These are phyloP conservation scores for Eriocheir sinensis DNA, from an alignment of 1,140 invertebrate species.

Conservation along the genomic window DNA sequence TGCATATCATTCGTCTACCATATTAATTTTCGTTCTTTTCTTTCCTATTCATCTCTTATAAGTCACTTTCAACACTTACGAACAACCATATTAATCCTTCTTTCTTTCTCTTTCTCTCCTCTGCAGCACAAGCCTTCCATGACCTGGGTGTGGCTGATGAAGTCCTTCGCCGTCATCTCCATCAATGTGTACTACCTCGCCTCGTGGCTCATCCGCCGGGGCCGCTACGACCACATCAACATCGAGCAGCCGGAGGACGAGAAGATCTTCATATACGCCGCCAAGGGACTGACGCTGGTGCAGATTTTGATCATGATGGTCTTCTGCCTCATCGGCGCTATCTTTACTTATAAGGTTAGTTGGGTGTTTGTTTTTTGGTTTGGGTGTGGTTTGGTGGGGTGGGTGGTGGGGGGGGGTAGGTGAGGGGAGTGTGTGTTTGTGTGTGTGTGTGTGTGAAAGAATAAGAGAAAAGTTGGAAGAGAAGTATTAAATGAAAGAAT, in stretches of 20 bases:
- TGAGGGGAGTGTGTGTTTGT: too few species aligned
- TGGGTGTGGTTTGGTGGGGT: not conserved
- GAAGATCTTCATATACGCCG: slow-evolving; percentile 29
- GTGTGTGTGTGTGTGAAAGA: too few species aligned
- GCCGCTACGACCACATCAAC: slow-evolving; percentile 64
- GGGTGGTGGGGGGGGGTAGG: too few species aligned
- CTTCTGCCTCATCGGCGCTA: slow-evolving; percentile 63
- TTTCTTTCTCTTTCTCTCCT: not conserved
- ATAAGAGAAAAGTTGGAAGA: too few species aligned
- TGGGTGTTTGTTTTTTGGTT: not conserved
- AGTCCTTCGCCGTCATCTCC: slow-evolving; percentile 66
- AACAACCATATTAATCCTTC: too few species aligned
- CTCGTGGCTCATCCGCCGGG: slow-evolving; percentile 67
- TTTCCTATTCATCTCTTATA: not conserved
- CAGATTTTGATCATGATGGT: slow-evolving; percentile 60
- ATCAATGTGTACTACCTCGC: slow-evolving; percentile 73
- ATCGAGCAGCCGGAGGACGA: slow-evolving; percentile 52
- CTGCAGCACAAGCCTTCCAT: slow-evolving; percentile 66
- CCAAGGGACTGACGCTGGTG: slow-evolving; percentile 46
- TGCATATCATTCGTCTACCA: too few species aligned
- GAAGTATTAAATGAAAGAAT: too few species aligned
- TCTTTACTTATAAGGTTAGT: slow-evolving; percentile 72
- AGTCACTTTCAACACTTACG: too few species aligned
- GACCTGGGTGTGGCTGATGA: slow-evolving; percentile 72
- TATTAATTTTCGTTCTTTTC: not conserved